Percentiles rank a stretch among this genome's conserved stretches.
phyloP scores from a whole-genome alignment of 2,113 vertebrate species.

The Colinus virginianus region DNA sequence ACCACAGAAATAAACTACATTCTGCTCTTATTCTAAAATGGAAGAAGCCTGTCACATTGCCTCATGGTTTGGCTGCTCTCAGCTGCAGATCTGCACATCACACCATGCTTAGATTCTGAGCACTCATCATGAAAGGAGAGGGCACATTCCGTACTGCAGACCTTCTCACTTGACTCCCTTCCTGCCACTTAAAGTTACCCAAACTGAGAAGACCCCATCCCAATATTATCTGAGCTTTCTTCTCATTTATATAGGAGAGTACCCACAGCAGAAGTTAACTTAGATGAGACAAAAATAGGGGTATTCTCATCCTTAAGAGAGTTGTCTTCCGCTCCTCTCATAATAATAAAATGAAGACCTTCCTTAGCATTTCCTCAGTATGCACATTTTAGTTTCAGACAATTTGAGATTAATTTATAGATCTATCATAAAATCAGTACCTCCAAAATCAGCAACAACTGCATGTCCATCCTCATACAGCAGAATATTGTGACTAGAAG shows the following conservation, averaged over 20 bases:
- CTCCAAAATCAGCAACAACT: slow-evolving; percentile 96
- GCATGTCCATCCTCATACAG: slow-evolving; percentile 95
- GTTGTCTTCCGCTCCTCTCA: not conserved
- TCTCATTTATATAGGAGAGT: not conserved
- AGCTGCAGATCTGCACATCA: not conserved
- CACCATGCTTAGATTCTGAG: not conserved
- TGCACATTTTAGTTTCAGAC: not conserved
- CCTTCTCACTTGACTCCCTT: not conserved
- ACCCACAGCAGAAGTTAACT: not conserved
- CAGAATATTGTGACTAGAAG: slow-evolving; percentile 91
- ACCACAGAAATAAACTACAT: not conserved
- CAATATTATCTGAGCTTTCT: not conserved
- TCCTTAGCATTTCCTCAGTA: not conserved
- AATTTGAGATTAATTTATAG: not conserved
- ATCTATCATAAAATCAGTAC: slow-evolving; percentile 64
- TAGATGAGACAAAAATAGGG: not conserved
- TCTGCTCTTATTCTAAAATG: not conserved
- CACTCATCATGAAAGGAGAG: not conserved
- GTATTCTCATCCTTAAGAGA: not conserved
- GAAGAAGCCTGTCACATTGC: not conserved
- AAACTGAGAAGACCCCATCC: not conserved
- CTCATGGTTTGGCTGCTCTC: not conserved
- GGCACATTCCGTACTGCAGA: not conserved
- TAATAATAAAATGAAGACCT: not conserved
- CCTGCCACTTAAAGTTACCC: too few relatives aligned